Conservation (phyloP, 2,113 vertebrate genomes). For the Dendrocopos noguchii region DNA sequence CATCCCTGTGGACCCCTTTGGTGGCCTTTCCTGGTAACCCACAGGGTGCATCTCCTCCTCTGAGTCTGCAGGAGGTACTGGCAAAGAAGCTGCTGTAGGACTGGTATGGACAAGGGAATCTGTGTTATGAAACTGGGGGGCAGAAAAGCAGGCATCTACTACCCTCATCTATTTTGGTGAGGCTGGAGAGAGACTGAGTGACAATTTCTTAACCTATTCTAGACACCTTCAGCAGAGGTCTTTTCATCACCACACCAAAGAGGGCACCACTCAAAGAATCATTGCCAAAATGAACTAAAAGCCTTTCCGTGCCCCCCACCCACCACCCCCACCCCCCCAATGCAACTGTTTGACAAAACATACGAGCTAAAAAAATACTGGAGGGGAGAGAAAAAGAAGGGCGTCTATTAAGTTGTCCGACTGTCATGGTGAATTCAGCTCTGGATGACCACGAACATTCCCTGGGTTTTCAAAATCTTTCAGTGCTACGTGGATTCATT, state of each 20-base stretch:
- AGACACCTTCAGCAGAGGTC: not conserved
- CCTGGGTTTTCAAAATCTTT: not conserved
- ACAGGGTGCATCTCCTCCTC: fast-evolving
- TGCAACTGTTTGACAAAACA: not conserved
- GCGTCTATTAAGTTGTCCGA: not conserved
- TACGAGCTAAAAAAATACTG: not conserved
- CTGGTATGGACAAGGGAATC: not conserved
- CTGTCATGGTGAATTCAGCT: not conserved
- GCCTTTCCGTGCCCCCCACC: not conserved
- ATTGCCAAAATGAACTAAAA: not conserved
- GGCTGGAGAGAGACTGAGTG: not conserved
- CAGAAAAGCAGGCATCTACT: not conserved
- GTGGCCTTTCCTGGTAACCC: not conserved
- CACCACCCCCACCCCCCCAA: not conserved
- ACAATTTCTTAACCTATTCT: not conserved
- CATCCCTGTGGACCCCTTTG: not conserved
- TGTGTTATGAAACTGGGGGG: not conserved
- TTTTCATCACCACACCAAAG: not conserved
- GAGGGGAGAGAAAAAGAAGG: not conserved
- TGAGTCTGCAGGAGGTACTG: not conserved
- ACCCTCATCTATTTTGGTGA: not conserved
- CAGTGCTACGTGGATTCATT: not conserved
- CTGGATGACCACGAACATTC: not conserved
- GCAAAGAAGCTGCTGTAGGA: not conserved
- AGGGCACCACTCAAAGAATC: not conserved